Percentiles rank a stretch among this genome's conserved stretches.
phyloP scores from a whole-genome alignment of 2,113 vertebrate species.

The Psittacula cyanocephala region DNA sequence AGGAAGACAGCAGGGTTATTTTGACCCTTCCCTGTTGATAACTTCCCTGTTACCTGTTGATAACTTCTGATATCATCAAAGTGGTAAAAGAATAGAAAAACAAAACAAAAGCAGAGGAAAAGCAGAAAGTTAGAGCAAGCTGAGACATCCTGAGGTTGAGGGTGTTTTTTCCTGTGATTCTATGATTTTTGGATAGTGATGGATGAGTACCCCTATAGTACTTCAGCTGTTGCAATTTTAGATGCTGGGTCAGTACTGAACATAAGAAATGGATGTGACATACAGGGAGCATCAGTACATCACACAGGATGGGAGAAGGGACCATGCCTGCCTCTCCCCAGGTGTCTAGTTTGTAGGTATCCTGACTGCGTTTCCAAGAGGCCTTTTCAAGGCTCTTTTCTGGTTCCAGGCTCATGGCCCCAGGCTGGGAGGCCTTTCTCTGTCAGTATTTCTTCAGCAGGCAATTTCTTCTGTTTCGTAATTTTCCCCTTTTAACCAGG shows the following conservation, averaged over 20 bases:
- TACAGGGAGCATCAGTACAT: neutral
- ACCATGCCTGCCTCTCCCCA: neutral
- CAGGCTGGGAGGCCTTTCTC: neutral
- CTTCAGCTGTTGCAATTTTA: neutral
- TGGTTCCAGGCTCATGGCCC: rapidly evolving
- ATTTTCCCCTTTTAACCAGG: neutral
- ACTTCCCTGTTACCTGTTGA: neutral
- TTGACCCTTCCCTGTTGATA: neutral
- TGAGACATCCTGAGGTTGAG: neutral
- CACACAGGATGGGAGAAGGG: neutral
- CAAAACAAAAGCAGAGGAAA: neutral
- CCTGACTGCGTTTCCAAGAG: neutral
- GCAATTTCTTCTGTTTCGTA: neutral
- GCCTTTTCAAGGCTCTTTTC: neutral
- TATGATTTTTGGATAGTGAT: neutral
- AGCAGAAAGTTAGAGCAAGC: neutral
- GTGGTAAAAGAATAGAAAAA: neutral
- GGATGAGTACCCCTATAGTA: neutral
- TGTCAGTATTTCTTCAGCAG: neutral
- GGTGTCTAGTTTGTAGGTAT: neutral
- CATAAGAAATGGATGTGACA: neutral
- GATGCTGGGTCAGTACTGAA: neutral
- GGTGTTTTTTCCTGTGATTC: neutral
- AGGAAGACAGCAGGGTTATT: neutral
- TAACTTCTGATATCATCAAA: neutral